Conservation (phyloP, 92 coral and sea anemone genomes). For the Chrysogorgia sp. region DNA sequence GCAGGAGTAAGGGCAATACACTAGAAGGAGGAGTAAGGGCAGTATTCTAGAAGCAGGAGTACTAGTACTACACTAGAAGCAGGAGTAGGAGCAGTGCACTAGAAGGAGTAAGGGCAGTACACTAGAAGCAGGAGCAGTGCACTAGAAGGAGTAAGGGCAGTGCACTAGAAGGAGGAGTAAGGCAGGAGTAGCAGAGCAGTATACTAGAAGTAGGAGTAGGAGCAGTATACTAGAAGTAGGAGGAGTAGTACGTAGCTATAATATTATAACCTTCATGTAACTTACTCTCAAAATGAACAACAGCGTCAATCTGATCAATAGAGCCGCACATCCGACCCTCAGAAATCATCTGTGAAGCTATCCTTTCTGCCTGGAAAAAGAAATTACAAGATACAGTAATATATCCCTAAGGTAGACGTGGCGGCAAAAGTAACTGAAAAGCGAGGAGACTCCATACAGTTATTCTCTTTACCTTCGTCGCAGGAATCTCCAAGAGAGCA, state of each 20-base stretch:
- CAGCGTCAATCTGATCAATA: slow-evolving; percentile 97
- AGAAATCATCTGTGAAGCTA: slow-evolving; percentile 98
- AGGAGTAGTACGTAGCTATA: no score
- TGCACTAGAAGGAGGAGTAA: no score
- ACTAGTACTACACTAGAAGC: background rate
- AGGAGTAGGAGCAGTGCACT: no score
- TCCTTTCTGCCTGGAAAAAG: slow-evolving; percentile 85
- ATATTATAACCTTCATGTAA: background rate
- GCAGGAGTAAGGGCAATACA: no score
- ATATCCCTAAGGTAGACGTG: background rate
- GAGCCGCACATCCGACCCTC: slow-evolving; percentile 99
- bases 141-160: no score
- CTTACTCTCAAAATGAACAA: slow-evolving; percentile 99
- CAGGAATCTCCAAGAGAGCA: slow-evolving; percentile 88
- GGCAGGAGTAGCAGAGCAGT: no score
- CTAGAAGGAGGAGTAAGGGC: no score
- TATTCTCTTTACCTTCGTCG: slow-evolving; percentile 86
- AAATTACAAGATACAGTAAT: background rate
- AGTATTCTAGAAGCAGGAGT: background rate
- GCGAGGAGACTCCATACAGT: background rate
- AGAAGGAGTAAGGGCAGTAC: no score
- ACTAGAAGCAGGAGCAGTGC: no score
- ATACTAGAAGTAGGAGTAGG: background rate
- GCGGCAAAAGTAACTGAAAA: background rate
- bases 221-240: background rate